Evolutionary conservation across 2,113 vertebrate species (phyloP).

Genomic region (Larimichthys polyactis): DNA sequence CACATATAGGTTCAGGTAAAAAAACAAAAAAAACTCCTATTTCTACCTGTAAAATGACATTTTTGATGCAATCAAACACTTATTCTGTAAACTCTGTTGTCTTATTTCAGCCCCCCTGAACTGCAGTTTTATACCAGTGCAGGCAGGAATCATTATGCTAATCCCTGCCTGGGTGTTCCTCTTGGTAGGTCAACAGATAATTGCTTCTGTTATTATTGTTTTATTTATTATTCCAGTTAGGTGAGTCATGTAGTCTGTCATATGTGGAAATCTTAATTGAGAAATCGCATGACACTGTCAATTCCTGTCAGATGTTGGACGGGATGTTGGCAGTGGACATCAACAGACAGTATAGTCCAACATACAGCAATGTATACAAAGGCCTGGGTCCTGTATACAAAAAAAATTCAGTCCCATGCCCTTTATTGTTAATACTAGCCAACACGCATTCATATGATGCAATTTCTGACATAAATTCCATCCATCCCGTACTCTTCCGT

Average conservation of each 20-base stretch:
- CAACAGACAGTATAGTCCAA: no score
- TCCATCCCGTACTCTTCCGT: no score
- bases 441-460: no score
- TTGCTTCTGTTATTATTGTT: neutral
- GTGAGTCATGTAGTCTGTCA: neutral
- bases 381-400: no score
- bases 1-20: constrained; percentile 95
- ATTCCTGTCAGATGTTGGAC: neutral
- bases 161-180: constrained; percentile 95
- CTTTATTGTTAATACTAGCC: no score
- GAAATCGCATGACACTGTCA: neutral
- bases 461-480: no score
- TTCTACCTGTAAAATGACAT: neutral
- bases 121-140: constrained; percentile 98
- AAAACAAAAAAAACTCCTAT: neutral
- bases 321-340: no score
- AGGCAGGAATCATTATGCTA: constrained; percentile 92
- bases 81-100: neutral
- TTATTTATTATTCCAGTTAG: neutral
- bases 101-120: constrained; percentile 88
- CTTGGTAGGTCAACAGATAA: constrained; percentile 84
- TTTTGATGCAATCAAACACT: neutral
- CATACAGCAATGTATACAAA: no score
- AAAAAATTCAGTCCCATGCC: no score
- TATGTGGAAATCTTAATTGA: neutral